These are phyloP conservation scores for Acrossocheilus fasciatus DNA, from an alignment of 2,797 vertebrate genomes.

Conservation along the genomic window DNA sequence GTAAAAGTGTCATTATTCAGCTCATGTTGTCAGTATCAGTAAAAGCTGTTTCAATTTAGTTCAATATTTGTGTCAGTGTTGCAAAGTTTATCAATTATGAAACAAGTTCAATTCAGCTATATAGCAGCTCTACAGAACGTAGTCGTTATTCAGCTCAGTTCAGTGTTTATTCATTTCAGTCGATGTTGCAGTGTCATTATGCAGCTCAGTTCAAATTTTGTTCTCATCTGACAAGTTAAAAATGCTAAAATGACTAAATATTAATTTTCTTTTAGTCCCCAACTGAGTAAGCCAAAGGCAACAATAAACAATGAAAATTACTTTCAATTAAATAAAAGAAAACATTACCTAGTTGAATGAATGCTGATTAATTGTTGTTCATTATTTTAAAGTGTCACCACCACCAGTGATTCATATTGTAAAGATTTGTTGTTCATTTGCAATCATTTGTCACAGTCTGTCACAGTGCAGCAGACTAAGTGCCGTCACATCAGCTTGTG, in stretches of 20 bases:
- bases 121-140: not conserved
- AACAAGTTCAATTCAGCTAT: not conserved
- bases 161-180: not conserved
- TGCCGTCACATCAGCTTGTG: conserved; percentile 22
- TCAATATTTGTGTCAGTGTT: not conserved
- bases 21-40: not conserved
- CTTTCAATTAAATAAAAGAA: not conserved
- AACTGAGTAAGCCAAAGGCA: not conserved
- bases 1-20: not conserved
- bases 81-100: not conserved
- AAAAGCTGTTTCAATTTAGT: not conserved
- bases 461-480: conserved; percentile 12
- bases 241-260: not conserved
- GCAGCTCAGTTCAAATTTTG: not conserved
- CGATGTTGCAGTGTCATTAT: not conserved
- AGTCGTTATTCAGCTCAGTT: not conserved
- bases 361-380: not conserved
- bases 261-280: not conserved
- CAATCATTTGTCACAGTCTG: conserved; percentile 35
- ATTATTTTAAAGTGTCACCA: not conserved
- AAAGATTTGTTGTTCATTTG: conserved; percentile 13
- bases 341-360: not conserved
- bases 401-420: not conserved
- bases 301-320: not conserved
- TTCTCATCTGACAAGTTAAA: not conserved